Base-by-base conservation (phyloP, 2,113 vertebrate species). In the Hyaena hyaena region DNA sequence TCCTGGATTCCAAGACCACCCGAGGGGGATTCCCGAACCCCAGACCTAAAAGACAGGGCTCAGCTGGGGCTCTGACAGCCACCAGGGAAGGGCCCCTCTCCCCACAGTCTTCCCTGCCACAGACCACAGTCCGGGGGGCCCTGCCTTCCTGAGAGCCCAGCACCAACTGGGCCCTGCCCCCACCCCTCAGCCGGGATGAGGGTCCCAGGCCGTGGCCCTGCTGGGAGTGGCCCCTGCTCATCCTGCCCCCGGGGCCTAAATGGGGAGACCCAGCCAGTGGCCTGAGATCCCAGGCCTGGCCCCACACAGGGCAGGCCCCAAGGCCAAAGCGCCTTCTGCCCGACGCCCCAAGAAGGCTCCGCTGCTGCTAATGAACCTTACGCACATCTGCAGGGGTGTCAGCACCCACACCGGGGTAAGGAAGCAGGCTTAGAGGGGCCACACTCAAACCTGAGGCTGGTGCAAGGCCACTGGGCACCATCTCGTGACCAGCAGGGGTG, bases 361-460 rank as follows among this genome's bases (percentile, higher is more conserved):
- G 28, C 74, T 0, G 0, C 50, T 4, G 1, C 1, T 0, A 0
- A 55, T 86, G 0, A 4, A 4, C n/a, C 0, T 2, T 1, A 4
- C 2, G 1, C 45, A 4, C 1, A 0, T 33, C 65, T 5, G 1
- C n/a, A 77, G 23, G 7, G 43, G 73, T 48, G 1, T 19, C 11
- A 0, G 33, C 43, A n/a, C 55, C 55, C 65, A 19, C 2, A 0
- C 4, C 1, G 2, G 2, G 23, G 66, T 2, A 19, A 21, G 93
- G 73, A 63, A 96, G 85, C 76, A 71, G 81, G 89, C 94, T 63
- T 0, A 0, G 12, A 65, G 43, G 24, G 14, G 28, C 12, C n/a
- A 43, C 26, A 16, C 10, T 14, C 0, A 0, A 39, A 63, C 16
- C 93, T 11, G 0, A 5, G 61, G 58, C 74, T 48, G 74, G 74